phyloP scores from a whole-genome alignment of 2,797 vertebrate species.

The Furcifer pardalis region DNA sequence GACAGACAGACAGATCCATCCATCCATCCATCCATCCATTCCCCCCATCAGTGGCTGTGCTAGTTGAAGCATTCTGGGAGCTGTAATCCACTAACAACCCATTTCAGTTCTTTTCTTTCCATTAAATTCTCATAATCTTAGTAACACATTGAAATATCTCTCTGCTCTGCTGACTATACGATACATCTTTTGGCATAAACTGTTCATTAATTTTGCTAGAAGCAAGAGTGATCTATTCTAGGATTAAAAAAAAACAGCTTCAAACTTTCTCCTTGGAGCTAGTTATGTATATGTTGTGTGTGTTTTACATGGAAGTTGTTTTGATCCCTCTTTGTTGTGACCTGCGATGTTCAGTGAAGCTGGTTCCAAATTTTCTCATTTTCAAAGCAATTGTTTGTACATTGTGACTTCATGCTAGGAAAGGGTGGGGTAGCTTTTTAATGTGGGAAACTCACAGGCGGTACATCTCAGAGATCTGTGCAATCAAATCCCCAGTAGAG shows the following conservation, averaged over 20 bases:
- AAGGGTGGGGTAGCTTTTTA: slow-evolving; percentile 63
- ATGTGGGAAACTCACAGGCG: slow-evolving; percentile 64
- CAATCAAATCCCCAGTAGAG: slow-evolving; percentile 56
- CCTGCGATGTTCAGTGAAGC: slow-evolving; percentile 39
- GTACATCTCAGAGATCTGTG: slow-evolving; percentile 64
- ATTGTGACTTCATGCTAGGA: slow-evolving; percentile 55
- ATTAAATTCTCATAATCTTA: too few species aligned
- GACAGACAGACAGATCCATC: too few species aligned
- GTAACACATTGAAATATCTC: not conserved
- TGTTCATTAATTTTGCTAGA: slow-evolving; percentile 8
- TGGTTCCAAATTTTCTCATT: slow-evolving; percentile 57
- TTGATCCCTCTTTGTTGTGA: slow-evolving; percentile 44
- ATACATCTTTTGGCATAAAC: not conserved
- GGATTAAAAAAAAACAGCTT: slow-evolving; percentile 7
- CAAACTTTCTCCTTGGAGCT: not conserved
- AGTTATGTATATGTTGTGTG: slow-evolving; percentile 19
- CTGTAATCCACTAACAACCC: too few species aligned
- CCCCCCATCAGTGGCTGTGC: not conserved
- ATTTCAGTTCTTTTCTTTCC: not conserved
- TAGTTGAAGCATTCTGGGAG: not conserved
- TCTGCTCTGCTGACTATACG: not conserved
- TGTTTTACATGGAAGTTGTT: slow-evolving; percentile 26
- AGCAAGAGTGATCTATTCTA: not conserved
- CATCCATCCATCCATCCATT: too few species aligned
- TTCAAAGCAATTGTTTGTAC: slow-evolving; percentile 55